Conservation (phyloP, 2,797 vertebrate species). For the Phrynocephalus guinanensis region DNA sequence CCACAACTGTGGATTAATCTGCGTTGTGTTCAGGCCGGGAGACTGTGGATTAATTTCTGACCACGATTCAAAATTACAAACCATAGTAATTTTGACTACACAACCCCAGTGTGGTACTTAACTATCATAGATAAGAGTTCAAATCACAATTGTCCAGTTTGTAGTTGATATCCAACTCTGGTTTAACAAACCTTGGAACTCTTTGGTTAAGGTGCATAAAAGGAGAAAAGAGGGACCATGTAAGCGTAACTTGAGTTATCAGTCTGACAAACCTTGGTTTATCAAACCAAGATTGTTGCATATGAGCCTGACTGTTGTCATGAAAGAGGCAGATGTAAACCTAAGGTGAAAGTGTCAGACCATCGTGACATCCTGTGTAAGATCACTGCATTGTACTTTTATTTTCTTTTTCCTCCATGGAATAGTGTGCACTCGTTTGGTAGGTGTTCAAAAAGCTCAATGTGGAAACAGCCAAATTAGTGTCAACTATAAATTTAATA, state of each 20-base stretch:
- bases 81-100: background rate
- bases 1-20: background rate
- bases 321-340: background rate
- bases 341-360: background rate
- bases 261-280: background rate
- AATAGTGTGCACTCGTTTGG: background rate
- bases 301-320: background rate
- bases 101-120: background rate
- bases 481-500: slow-evolving; percentile 27
- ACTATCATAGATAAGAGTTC: background rate
- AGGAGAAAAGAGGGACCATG: background rate
- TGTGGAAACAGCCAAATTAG: background rate
- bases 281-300: background rate
- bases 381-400: background rate
- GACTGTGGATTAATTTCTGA: background rate
- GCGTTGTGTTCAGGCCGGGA: background rate
- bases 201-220: background rate
- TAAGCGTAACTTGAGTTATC: background rate
- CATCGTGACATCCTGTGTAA: background rate
- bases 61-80: background rate
- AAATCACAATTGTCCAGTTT: background rate
- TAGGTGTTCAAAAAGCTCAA: background rate
- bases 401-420: background rate
- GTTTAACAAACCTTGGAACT: too few relatives aligned
- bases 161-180: background rate